Conservation (phyloP, 2,113 vertebrate genomes). For the Lynx canadensis region DNA sequence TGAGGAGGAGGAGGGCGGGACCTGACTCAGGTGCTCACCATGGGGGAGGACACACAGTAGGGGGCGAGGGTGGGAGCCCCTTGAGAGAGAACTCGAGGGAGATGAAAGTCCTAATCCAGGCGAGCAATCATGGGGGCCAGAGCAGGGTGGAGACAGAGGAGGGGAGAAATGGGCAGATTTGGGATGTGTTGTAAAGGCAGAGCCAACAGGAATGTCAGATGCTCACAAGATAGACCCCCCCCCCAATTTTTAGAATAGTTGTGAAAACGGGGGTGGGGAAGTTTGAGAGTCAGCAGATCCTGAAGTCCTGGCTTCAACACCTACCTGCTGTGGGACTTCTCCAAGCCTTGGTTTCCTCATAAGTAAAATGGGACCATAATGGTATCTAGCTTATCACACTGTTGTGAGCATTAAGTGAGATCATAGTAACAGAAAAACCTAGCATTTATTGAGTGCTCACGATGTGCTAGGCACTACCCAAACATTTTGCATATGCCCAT, state of each 20-base stretch:
- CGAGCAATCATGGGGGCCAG: background rate
- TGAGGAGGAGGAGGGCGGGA: background rate
- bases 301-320: background rate
- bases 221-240: background rate
- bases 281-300: background rate
- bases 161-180: background rate
- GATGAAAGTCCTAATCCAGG: background rate
- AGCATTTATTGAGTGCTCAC: background rate
- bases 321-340: background rate
- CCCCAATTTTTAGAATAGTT: background rate
- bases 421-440: background rate
- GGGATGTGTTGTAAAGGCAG: background rate
- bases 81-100: background rate
- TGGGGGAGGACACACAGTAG: background rate
- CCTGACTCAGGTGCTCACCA: background rate
- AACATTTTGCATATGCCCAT: background rate
- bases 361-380: background rate
- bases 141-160: background rate
- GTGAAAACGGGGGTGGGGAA: background rate
- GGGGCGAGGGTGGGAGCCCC: background rate
- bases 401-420: background rate
- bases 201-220: background rate
- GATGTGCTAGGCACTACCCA: background rate
- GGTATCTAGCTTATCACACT: background rate
- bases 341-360: background rate